Conservation (phyloP, 1,140 invertebrate genomes). For the Ceratoteleas bidentatus region DNA sequence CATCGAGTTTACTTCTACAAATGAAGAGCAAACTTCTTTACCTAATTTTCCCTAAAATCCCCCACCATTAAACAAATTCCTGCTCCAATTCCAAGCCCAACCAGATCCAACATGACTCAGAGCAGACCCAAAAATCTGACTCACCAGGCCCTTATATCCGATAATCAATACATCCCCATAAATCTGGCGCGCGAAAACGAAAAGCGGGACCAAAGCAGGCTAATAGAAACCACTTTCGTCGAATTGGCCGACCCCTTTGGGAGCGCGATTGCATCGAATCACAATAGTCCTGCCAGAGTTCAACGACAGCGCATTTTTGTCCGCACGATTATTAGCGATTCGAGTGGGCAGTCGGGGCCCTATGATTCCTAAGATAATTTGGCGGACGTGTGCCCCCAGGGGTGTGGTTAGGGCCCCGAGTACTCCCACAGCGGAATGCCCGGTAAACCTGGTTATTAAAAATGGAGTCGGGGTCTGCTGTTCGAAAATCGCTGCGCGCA, state of each 20-base stretch:
- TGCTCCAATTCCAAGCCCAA: too few species aligned
- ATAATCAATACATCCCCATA: too few species aligned
- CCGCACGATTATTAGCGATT: constrained; percentile 47
- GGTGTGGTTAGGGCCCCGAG: constrained; percentile 57
- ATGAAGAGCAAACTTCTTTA: too few species aligned
- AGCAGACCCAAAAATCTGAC: too few species aligned
- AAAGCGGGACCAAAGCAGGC: too few species aligned
- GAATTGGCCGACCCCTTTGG: too few species aligned
- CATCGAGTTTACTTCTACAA: too few species aligned
- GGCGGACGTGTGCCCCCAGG: constrained; percentile 64
- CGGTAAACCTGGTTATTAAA: constrained; percentile 68
- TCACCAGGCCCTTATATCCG: too few species aligned
- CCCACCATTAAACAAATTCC: too few species aligned
- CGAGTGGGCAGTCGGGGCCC: constrained; percentile 53
- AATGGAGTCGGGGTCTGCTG: constrained; percentile 48
- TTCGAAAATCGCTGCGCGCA: constrained; percentile 42
- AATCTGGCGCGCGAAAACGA: not conserved
- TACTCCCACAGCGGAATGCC: constrained; percentile 65
- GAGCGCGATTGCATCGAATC: constrained; percentile 3
- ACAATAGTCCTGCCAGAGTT: constrained; percentile 20
- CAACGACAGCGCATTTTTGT: constrained; percentile 46
- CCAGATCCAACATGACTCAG: too few species aligned
- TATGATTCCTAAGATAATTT: constrained; percentile 63
- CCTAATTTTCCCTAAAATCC: too few species aligned
- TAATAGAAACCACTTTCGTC: too few species aligned